Evolutionary conservation across 2,113 vertebrate species (phyloP), one percentile per base, ranked within the genome.

Genomic region (Noturus placidus): DNA sequence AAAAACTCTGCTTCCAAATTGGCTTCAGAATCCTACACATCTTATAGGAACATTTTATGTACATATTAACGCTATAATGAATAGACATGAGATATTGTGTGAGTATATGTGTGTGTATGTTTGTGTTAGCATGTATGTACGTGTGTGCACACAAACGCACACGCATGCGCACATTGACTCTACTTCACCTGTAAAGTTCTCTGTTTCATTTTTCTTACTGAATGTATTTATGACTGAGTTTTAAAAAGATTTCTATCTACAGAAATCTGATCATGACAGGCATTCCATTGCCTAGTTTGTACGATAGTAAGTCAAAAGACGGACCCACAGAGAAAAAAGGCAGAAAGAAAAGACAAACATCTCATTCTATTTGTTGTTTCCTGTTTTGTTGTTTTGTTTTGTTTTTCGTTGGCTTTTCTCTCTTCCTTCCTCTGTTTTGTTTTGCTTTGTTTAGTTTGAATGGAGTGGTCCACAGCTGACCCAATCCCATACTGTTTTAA

Each of bases 191-290:
- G 93, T 94, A 94, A 92, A 90, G 91, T 92, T 95, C 93, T 94
- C 95, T 93, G 94, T 96, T 94, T 92, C 72, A 78, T 84, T 93
- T 94, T 94, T 93, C 95, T 94, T 95, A 95, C 96, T 97, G 96
- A 97, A 97, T 97, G 96, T 97, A 97, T 97, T 97, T 97, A 97
- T 97, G 96, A 94, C 94, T 90, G 93, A 96, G 91, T 79, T 79
- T 79, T 87, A 86, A 74, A 95, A 94, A 76, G 94, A 95, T 95
- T 96, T 96, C 96, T 96, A 94, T 93, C 94, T 95, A 95, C 95
- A 94, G 94, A 95, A 84, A 89, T 93, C 93, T 95, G 94, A 96
- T 93, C 95, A 93, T 95, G 93, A 96, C 94, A 96, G 94, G 96
- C 96, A 96, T 96, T 96, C 95, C 95, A 92, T 95, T 95, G 93